phyloP scores from a whole-genome alignment of 2,113 vertebrate genomes.

The Oxyura jamaicensis region DNA sequence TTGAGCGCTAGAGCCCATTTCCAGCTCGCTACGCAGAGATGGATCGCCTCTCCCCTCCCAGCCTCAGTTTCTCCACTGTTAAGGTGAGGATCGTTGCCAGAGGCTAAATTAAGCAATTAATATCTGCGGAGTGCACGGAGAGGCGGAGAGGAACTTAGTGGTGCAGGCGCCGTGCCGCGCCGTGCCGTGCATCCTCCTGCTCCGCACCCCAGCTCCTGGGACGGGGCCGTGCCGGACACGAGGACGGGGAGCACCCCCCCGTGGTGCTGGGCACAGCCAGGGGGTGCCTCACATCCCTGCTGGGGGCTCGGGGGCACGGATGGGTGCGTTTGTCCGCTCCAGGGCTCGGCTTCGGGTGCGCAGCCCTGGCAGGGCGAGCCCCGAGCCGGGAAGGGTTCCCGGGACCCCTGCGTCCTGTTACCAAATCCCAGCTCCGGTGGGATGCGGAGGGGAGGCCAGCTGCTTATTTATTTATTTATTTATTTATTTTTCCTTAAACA shows the following conservation, averaged over 20 bases:
- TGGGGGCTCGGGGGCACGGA: no score
- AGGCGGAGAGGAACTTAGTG: neutral
- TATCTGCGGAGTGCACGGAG: neutral
- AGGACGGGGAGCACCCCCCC: no score
- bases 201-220: neutral
- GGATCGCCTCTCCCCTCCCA: neutral
- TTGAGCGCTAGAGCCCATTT: neutral
- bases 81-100: constrained; percentile 27
- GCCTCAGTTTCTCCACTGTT: neutral
- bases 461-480: neutral
- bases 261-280: neutral
- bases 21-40: neutral
- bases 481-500: neutral
- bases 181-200: fast-evolving
- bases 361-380: no score
- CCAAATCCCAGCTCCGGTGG: fast-evolving
- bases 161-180: fast-evolving
- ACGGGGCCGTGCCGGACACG: no score
- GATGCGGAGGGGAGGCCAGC: neutral
- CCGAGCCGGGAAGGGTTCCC: no score
- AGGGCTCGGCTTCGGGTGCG: no score
- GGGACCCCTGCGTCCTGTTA: neutral
- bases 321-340: no score
- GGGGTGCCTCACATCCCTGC: neutral
- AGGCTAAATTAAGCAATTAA: constrained; percentile 29